phyloP scores from a whole-genome alignment of 2,888 invertebrate species.

The Neuroscelio doddi region DNA sequence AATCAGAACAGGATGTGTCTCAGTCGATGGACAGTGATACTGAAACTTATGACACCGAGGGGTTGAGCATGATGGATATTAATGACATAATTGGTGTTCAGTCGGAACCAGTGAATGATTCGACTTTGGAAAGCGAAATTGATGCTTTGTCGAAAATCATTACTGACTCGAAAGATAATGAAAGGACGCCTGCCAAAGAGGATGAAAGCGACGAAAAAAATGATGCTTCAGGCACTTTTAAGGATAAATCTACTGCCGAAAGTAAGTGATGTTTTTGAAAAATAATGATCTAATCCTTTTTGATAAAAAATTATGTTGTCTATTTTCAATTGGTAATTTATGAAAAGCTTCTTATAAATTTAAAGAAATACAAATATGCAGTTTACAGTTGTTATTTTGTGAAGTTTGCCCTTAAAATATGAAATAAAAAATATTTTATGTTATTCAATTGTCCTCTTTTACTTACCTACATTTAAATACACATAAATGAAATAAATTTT shows the following conservation, averaged over 20 bases:
- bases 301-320: no score
- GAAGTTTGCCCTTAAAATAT: no score
- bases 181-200: conserved; percentile 22
- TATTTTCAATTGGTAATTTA: no score
- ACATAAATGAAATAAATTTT: no score
- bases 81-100: conserved; percentile 64
- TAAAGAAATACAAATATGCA: no score
- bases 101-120: conserved; percentile 56
- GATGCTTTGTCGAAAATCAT: conserved; percentile 66
- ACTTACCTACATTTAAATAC: no score
- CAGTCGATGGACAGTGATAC: conserved; percentile 61
- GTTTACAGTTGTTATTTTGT: no score
- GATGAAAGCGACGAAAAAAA: conserved; percentile 43
- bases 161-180: conserved; percentile 58
- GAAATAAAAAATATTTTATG: no score
- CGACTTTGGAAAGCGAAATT: conserved; percentile 66
- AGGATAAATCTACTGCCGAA: conserved; percentile 4
- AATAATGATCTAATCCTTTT: neutral
- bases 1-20: conserved; percentile 51
- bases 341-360: no score
- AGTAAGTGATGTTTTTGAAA: neutral
- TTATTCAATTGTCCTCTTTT: no score
- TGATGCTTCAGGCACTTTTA: conserved; percentile 43
- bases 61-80: conserved; percentile 64
- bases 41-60: conserved; percentile 60